Evolutionary conservation across 2,888 invertebrate species (phyloP).

Genomic region (Dasysyrphus albostriatus): DNA sequence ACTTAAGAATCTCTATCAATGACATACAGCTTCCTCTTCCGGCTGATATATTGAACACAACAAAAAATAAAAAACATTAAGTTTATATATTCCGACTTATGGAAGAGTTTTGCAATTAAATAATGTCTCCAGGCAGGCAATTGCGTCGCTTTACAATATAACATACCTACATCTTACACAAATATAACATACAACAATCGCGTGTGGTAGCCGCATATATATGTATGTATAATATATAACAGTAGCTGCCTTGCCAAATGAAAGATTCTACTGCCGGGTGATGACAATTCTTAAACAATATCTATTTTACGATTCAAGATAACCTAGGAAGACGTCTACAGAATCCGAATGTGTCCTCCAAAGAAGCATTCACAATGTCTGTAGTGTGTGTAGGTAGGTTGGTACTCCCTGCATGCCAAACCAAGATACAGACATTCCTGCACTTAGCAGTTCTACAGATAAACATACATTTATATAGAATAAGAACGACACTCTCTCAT

Average conservation of each 20-base stretch:
- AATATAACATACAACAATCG: slow-evolving; percentile 18
- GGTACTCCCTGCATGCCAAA: slow-evolving; percentile 29
- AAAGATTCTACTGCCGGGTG: slow-evolving; percentile 47
- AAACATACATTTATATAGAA: slow-evolving; percentile 26
- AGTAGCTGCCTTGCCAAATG: slow-evolving; percentile 41
- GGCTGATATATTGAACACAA: background rate
- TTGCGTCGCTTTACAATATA: background rate
- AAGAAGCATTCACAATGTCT: slow-evolving; percentile 40
- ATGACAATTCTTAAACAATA: slow-evolving; percentile 55
- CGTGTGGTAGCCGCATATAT: slow-evolving; percentile 55
- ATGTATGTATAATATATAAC: background rate
- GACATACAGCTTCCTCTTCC: slow-evolving; percentile 10
- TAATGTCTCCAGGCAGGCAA: slow-evolving; percentile 28
- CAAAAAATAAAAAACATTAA: background rate
- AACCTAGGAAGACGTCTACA: slow-evolving; percentile 48
- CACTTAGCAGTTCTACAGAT: slow-evolving; percentile 55
- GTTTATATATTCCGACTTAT: background rate
- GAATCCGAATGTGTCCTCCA: slow-evolving; percentile 45
- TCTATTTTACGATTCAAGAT: slow-evolving; percentile 27
- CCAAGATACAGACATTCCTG: slow-evolving; percentile 65
- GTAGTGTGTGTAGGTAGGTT: background rate
- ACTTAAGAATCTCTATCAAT: background rate
- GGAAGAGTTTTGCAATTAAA: slow-evolving; percentile 22
- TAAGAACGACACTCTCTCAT: slow-evolving; percentile 51
- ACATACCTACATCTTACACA: background rate